These are phyloP conservation scores for Cheilosia urbana DNA, from an alignment of 2,888 invertebrate species.

Conservation along the genomic window DNA sequence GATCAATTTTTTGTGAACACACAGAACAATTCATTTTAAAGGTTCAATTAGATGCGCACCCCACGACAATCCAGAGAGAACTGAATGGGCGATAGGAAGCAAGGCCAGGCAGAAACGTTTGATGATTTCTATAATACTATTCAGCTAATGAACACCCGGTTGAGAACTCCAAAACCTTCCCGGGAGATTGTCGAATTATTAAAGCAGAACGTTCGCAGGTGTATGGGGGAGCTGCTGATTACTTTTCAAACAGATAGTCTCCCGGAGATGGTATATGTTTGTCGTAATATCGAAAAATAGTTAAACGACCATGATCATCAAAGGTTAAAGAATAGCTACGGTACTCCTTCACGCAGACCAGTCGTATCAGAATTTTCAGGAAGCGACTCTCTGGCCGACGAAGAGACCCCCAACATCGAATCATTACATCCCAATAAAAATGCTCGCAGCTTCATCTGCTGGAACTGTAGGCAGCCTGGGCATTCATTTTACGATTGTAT, in stretches of 20 bases:
- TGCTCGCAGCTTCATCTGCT: not conserved
- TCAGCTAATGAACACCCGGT: not conserved
- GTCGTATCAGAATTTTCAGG: not conserved
- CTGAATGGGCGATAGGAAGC: not conserved
- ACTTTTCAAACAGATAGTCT: constrained; percentile 8
- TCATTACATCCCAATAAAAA: not conserved
- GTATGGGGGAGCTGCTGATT: not conserved
- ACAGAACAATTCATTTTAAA: no score
- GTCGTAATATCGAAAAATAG: constrained; percentile 2
- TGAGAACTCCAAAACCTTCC: not conserved
- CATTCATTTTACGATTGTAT: constrained; percentile 1
- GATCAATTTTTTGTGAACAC: no score
- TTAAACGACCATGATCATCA: not conserved
- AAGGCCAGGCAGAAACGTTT: not conserved
- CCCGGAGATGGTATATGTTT: constrained; percentile 9
- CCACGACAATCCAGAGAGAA: no score
- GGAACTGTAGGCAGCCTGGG: not conserved
- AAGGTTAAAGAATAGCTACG: not conserved
- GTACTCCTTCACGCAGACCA: not conserved
- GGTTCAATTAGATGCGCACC: no score
- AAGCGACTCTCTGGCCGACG: no score
- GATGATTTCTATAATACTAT: constrained; percentile 12
- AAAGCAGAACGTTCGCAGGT: not conserved
- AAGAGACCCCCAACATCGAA: not conserved
- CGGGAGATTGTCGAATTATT: not conserved